phyloP scores from a whole-genome alignment of 2,888 invertebrate species.

The Drosophila peninsularis region DNA sequence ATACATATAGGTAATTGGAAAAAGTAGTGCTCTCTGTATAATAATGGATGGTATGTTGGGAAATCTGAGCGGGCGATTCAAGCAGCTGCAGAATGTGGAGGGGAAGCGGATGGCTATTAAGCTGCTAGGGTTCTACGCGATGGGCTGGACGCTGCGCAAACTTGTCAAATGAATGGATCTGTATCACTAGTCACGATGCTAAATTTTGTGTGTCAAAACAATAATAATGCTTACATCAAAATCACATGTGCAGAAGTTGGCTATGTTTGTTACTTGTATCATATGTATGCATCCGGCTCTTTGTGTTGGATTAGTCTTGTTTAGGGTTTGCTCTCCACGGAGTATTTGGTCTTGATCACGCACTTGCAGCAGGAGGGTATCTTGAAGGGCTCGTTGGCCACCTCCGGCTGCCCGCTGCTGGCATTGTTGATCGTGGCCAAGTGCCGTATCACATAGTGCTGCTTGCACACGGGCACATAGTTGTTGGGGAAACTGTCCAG shows the following conservation, averaged over 20 bases:
- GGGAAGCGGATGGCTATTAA: slow-evolving; percentile 65
- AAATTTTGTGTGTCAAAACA: slow-evolving; percentile 34
- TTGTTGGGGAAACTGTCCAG: slow-evolving; percentile 59
- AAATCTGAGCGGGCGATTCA: slow-evolving; percentile 41
- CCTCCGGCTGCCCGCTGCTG: slow-evolving; percentile 78
- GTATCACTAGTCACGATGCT: background rate
- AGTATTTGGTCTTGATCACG: slow-evolving; percentile 83
- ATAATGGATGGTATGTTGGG: slow-evolving; percentile 61
- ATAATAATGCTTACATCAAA: slow-evolving; percentile 57
- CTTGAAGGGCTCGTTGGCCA: slow-evolving; percentile 86
- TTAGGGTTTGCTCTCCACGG: slow-evolving; percentile 79
- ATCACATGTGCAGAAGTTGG: slow-evolving; percentile 56
- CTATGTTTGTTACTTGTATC: slow-evolving; percentile 7
- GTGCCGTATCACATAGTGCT: slow-evolving; percentile 73
- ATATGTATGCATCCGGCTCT: background rate
- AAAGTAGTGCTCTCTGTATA: background rate
- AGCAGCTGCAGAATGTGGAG: slow-evolving; percentile 53
- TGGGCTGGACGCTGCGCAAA: slow-evolving; percentile 68
- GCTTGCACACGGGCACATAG: slow-evolving; percentile 63
- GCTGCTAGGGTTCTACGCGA: slow-evolving; percentile 67
- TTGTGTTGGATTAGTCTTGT: slow-evolving; percentile 8
- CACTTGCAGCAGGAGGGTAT: slow-evolving; percentile 92
- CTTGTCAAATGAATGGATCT: slow-evolving; percentile 49
- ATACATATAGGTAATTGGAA: background rate
- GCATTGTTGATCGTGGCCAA: slow-evolving; percentile 86